Base-by-base conservation (phyloP, 2,113 vertebrate species). In the Alectura lathami region DNA sequence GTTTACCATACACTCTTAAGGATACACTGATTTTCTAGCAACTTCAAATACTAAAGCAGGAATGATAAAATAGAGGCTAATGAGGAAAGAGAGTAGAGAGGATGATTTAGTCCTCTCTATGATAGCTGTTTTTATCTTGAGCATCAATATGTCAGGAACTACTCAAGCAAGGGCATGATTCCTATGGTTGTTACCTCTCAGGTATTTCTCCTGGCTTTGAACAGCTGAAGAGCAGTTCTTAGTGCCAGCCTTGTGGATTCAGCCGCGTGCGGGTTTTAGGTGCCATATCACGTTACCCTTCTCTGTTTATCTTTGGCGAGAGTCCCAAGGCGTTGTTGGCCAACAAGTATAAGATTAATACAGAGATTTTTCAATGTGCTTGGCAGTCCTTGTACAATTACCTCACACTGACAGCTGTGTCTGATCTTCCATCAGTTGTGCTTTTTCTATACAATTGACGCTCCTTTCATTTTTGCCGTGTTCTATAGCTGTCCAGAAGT, bases 401-500 rank as follows among this genome's bases (percentile, higher is more conserved):
- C 89, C 86, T 97, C 90, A 96, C 60, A 57, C 57, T 91, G 88
- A 93, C 92, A 97, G 96, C 95, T 97, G 94, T 93, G 74, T 89
- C 83, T 97, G 94, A 97, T 98, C 96, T 93, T 87, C 91, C 87
- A 56, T 96, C 85, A 92, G 75, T 92, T 97, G 34, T 92, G 32
- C 70, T 74, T 96, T 96, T 96, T 89, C 84, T 92, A 43, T 83
- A 94, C 38, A 85, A 27, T 86, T 97, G 86, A 68, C 94, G 43
- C n/a, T 76, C 53, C 50, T 94, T 84, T 96, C 63, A 57, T 88
- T 93, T 94, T 94, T 95, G 81, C 80, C 84, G 36, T 76, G 95
- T 94, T 88, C 47, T 92, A 70, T 89, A 62, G 38, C 86, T 96
- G 56, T 77, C 80, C 89, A 91, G n/a, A 85, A 88, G 30, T 93